Evolutionary conservation across 2,888 invertebrate species (phyloP), one percentile per base, ranked within the genome.

Genomic region (Trilocha varians): DNA sequence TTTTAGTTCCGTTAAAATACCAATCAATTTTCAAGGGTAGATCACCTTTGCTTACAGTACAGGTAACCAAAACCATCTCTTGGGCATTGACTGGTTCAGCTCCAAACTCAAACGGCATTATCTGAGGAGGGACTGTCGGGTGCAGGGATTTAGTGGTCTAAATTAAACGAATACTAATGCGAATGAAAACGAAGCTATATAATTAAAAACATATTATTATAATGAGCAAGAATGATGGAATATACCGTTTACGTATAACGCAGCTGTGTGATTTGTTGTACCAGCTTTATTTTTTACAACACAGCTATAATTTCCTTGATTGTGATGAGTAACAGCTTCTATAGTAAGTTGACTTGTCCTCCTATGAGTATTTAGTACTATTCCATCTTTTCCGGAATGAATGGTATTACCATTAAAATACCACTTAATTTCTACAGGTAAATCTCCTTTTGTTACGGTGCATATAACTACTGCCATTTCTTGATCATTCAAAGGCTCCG

Each of bases 401-500:
- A 87, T 58, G 14, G 63, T 51, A 46, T 68, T 66, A 41, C 73
- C 79, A 52, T 88, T 86, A 57, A 89, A 87, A 50, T 82, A 89
- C 94, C 94, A 95, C 38, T 87, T 87, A 45, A 95, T 91, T 52
- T 88, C 88, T 44, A 95, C 82, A 8, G 95, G 95, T 48, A 91
- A 73, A 70, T 95, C 95, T 25, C 95, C 94, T 70, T 92, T 91
- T 53, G 87, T 89, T 16, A 91, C 91, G 34, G 90, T 88, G 69
- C 94, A 94, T 40, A 88, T 88, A 13, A 89, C 88, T 15, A 91
- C 90, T 25, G 90, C 88, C 76, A 89, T 87, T 59, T 92, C 91
- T 52, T 91, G 88, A 51, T 91, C 90, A 62, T 91, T 90, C 45
- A 90, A 87, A 41, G 89, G 88, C 48, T 91, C 90, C 42, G 88